These are phyloP conservation scores for Antheraea yamamai DNA, from an alignment of 2,888 invertebrate species.

Conservation along the genomic window DNA sequence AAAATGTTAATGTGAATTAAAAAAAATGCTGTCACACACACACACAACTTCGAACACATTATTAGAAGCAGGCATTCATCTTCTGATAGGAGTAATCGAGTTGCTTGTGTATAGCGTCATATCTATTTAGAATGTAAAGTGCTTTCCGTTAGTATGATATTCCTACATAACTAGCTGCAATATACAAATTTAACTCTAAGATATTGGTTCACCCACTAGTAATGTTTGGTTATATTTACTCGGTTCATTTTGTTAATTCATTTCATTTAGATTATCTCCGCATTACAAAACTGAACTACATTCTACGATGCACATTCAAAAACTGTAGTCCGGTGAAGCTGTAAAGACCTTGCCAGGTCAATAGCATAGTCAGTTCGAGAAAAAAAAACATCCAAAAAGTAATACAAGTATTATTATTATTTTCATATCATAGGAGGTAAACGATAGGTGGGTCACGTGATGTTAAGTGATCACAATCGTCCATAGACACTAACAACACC, in stretches of 20 bases:
- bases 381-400: too few relatives aligned
- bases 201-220: neutral
- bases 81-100: conserved; percentile 1
- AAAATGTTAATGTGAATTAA: too few relatives aligned
- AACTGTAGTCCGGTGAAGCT: too few relatives aligned
- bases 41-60: neutral
- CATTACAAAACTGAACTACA: neutral
- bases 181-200: neutral
- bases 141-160: neutral
- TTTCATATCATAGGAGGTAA: too few relatives aligned
- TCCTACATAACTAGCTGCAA: neutral
- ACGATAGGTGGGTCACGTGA: too few relatives aligned
- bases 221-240: neutral
- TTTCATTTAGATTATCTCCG: neutral
- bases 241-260: neutral
- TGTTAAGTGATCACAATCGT: too few relatives aligned
- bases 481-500: too few relatives aligned
- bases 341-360: too few relatives aligned
- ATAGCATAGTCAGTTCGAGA: too few relatives aligned
- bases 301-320: neutral
- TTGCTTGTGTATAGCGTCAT: neutral
- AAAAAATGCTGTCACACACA: neutral
- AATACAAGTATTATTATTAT: too few relatives aligned
- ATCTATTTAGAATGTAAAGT: conserved; percentile 7
- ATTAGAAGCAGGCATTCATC: neutral